Evolutionary conservation across 2,113 vertebrate species (phyloP).

Genomic region (Eurypyga helias): DNA sequence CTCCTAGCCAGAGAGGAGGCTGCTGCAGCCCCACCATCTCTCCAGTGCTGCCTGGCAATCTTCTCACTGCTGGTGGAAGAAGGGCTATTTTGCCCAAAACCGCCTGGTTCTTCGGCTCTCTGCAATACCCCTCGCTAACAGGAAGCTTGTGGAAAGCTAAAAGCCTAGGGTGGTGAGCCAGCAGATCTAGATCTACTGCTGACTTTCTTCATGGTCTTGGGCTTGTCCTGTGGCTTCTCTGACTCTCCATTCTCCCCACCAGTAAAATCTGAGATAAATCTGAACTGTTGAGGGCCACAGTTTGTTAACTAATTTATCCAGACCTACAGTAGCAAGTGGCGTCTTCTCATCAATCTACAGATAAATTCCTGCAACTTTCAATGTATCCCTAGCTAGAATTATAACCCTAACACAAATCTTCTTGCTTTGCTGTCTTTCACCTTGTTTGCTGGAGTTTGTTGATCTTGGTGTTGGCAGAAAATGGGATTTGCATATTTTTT

Average conservation of each 20-base stretch:
- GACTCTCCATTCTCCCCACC: neutral
- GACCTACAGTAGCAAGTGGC: neutral
- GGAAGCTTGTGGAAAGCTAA: neutral
- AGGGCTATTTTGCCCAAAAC: neutral
- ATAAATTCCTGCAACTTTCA: neutral
- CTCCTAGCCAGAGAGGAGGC: neutral
- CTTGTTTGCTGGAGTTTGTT: neutral
- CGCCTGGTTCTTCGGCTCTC: neutral
- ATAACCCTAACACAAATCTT: neutral
- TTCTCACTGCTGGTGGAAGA: neutral
- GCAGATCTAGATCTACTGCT: neutral
- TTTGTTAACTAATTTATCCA: neutral
- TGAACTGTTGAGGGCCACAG: neutral
- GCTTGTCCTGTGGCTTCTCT: neutral
- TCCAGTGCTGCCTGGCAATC: neutral
- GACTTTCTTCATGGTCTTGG: neutral
- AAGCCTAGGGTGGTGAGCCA: neutral
- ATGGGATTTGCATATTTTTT: neutral
- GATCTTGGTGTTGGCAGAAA: neutral
- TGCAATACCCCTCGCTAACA: neutral
- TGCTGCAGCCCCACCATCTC: neutral
- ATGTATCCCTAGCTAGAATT: neutral
- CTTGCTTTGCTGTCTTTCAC: neutral
- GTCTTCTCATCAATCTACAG: neutral
- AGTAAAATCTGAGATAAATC: constrained; percentile 16